Conservation (phyloP, 2,888 invertebrate species). For the Drosophila pseudotalamancana region DNA sequence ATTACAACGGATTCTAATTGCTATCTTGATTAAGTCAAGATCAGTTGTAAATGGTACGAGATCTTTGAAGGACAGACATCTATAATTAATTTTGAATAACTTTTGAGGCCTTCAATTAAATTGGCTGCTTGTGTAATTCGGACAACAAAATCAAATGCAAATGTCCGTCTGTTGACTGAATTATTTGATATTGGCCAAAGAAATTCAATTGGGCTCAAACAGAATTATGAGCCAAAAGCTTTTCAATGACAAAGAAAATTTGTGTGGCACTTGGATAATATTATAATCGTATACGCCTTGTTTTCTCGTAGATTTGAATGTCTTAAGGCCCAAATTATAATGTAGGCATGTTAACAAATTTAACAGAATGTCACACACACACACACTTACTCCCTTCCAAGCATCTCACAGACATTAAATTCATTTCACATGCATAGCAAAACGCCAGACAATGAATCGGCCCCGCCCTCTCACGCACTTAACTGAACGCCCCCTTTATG, state of each 20-base stretch:
- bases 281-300: neutral
- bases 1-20: no score
- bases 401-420: constrained; percentile 36
- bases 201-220: constrained; percentile 11
- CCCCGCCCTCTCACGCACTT: constrained; percentile 22
- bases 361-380: constrained; percentile 42
- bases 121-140: neutral
- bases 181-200: constrained; percentile 8
- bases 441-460: constrained; percentile 48
- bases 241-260: constrained; percentile 10
- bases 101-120: neutral
- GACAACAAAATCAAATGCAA: constrained; percentile 1
- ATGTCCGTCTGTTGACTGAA: neutral
- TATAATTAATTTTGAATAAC: neutral
- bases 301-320: constrained; percentile 22
- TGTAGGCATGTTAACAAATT: constrained; percentile 70
- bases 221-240: constrained; percentile 8
- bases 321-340: constrained; percentile 57
- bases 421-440: constrained; percentile 69
- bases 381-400: constrained; percentile 11
- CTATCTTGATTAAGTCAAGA: no score
- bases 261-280: constrained; percentile 28
- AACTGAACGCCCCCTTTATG: constrained; percentile 12
- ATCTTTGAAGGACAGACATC: no score
- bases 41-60: no score